Evolutionary conservation across 2,888 invertebrate genomes (phyloP), one percentile per base, ranked within the genome.

Genomic region (Tiphia femorata): DNA sequence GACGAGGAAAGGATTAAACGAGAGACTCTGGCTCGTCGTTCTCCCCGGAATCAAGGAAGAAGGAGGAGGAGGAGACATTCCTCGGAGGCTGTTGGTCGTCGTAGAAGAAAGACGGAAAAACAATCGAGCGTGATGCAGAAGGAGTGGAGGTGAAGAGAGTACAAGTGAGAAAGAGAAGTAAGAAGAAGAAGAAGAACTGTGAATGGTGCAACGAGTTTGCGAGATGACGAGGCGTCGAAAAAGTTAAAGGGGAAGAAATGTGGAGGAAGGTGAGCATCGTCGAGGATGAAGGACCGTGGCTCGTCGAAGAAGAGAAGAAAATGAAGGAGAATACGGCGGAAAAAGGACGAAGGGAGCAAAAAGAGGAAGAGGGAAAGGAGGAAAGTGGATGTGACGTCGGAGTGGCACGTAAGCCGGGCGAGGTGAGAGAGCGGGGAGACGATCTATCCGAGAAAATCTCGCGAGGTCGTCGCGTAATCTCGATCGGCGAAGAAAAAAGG

Each of bases 321-420:
- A 14, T 23, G 50, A 44, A 7, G 16, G 19, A 21, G 43, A 2
- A 40, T 10, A 12, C 29, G 30, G 12, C 3, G 5, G 12, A 4
- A 10, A 30, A 30, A 30, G 30, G 30, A 3, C 6, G 5, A 7
- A 30, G 3, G 38, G 19, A 38, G 10, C 6, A 6, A 20, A 19
- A 17, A 38, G 38, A 8, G 19, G 10, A 37, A 47, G 42, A 47
- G 48, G 53, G 38, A 48, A 53, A 42, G 40, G 19, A 44, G 44
- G 48, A 50, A 42, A 42, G n/a, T 12, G 12, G 4, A 25, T 25
- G 1, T 25, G 42, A 2, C 1, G 29, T 12, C n/a, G n/a, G n/a
- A n/a, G n/a, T n/a, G n/a, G n/a, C n/a, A n/a, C n/a, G n/a, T n/a
- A n/a, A n/a, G n/a, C n/a, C n/a, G n/a, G n/a, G n/a, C n/a, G n/a